These are phyloP conservation scores for Saturnia pavonia DNA, from an alignment of 2,888 invertebrate species.

Conservation along the genomic window DNA sequence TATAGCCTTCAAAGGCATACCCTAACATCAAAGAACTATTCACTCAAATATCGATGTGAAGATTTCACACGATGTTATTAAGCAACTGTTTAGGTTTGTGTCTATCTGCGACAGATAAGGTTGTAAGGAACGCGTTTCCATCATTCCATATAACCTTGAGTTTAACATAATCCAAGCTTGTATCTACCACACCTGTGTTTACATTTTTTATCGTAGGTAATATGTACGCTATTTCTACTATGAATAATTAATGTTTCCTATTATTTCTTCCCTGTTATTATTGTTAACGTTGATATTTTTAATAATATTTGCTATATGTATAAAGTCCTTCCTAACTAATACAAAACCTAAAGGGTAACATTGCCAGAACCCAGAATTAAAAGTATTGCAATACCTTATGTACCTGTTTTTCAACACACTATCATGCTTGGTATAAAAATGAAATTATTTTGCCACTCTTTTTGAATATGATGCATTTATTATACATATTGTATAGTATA, in stretches of 20 bases:
- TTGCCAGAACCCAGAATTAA: too few species aligned
- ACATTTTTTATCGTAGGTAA: constrained; percentile 48
- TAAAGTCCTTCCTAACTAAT: background rate
- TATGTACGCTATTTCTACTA: background rate
- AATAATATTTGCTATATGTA: background rate
- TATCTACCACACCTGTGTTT: constrained; percentile 62
- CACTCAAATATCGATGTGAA: constrained; percentile 28
- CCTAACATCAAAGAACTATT: constrained; percentile 37
- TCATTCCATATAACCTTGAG: constrained; percentile 65
- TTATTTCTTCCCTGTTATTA: background rate
- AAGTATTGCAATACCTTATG: too few species aligned
- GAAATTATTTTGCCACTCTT: background rate
- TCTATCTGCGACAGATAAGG: constrained; percentile 50
- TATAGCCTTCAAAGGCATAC: constrained; percentile 31
- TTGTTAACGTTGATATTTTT: background rate
- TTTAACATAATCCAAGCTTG: constrained; percentile 40
- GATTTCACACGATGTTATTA: constrained; percentile 37
- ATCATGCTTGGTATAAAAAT: too few species aligned
- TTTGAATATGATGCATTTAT: background rate
- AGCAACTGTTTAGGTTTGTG: constrained; percentile 36
- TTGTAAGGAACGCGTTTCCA: constrained; percentile 36
- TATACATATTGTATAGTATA: too few species aligned
- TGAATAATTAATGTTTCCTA: constrained; percentile 7
- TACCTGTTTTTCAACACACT: too few species aligned
- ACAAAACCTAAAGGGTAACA: background rate